These are phyloP conservation scores for Diorhabda elongata DNA, from an alignment of 1,140 invertebrate species.

Conservation along the genomic window DNA sequence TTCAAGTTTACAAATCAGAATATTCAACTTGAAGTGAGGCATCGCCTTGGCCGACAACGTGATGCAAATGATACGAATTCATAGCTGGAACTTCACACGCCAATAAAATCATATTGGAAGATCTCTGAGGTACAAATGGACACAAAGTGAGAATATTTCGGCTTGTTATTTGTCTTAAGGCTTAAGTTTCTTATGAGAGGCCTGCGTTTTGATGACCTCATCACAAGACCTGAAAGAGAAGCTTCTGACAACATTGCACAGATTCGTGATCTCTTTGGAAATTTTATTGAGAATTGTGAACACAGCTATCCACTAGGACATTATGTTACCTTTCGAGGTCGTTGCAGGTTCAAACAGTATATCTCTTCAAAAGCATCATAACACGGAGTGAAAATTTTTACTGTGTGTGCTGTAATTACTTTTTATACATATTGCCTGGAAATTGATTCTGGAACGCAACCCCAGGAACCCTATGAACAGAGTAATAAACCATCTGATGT, in stretches of 20 bases:
- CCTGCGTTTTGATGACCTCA: background rate
- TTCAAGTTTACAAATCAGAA: background rate
- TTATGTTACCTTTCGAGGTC: conserved; percentile 56
- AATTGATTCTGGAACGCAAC: background rate
- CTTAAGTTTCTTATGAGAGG: background rate
- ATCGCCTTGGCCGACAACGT: background rate
- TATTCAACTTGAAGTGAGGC: background rate
- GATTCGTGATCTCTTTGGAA: conserved; percentile 57
- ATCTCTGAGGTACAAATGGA: background rate
- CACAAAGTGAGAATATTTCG: background rate
- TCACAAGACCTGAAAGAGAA: background rate
- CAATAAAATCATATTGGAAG: background rate
- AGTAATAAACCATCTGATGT: background rate
- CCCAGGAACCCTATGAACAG: background rate
- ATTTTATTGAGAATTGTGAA: conserved; percentile 64
- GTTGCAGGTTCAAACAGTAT: background rate
- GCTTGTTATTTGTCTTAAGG: background rate
- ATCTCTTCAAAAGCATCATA: background rate
- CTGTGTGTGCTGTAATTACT: background rate
- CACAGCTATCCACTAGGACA: conserved; percentile 57
- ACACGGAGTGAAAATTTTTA: background rate
- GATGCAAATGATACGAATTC: background rate
- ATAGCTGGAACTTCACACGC: background rate
- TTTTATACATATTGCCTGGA: background rate
- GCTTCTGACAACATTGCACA: conserved; percentile 25